Evolutionary conservation across 2,797 vertebrate species (phyloP), one percentile per base, ranked within the genome.

Genomic region (Lateolabrax maculatus): DNA sequence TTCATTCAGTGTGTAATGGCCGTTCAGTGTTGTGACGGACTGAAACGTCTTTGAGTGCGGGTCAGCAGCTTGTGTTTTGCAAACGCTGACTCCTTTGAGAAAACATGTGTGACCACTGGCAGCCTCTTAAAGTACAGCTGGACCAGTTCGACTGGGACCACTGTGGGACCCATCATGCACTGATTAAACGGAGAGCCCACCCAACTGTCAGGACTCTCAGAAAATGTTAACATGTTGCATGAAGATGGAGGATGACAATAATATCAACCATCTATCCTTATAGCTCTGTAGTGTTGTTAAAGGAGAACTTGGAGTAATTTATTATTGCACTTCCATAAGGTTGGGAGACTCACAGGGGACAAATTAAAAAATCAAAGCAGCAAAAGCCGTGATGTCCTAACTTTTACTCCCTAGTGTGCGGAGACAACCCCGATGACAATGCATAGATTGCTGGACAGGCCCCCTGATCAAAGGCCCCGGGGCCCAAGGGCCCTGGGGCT

Each of bases 101-200:
- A 85, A 94, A 94, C 91, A 91, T 74, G 80, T 92, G 92, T 51
- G 77, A 68, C 74, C 82, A 82, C 88, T 91, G 90, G 88, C 87
- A 83, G 55, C 10, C 39, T 74, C 46, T 78, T 81, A 81, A 91
- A 85, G 80, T 63, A 52, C 91, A 91, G 90, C 92, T 94, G 92
- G 83, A 78, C 49, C 77, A 52, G 63, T 9, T 41, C 19, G 3
- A 69, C 70, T 34, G 63, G 79, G 81, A 66, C 69, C 11, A 37
- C 70, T 64, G 56, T 77, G 89, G 77, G 87, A 91, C 77, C 75
- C 60, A 74, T 56, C 43, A 18, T 55, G 64, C 25, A 15, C 69
- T 49, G 77, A 84, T 77, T 53, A 67, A 73, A 81, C 6, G 9
- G 12, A 61, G 69, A 82, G 80, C 73, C 74, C 81, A 84, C 68